Evolutionary conservation across 2,888 invertebrate species (phyloP), one percentile per base, ranked within the genome.

Genomic region (Erannis defoliaria): DNA sequence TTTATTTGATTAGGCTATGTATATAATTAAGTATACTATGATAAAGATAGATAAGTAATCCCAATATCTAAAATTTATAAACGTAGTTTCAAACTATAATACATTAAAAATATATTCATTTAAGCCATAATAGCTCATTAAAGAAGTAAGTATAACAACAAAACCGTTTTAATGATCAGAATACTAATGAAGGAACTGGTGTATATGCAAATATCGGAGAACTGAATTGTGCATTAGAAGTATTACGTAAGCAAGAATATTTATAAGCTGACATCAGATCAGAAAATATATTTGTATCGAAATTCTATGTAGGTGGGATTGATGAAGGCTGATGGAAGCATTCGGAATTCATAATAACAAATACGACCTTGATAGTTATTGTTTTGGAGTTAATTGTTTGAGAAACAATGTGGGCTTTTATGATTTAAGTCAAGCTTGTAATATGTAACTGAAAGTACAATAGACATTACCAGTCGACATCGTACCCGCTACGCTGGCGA

Each of bases 241-340:
- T 12, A 72, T 77, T 78, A 75, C 74, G 78, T 75, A 72, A 78
- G 64, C 66, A 43, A 55, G 71, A 77, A 80, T 80, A 76, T 78
- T 74, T 72, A 71, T 55, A 63, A 56, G 64, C 76, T 79, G 78
- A 80, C 76, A 77, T 79, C 80, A 80, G 68, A 57, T 60, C 56
- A 14, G 49, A 63, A 64, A 67, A 72, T 72, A 65, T 66, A 66
- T 67, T 64, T 57, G 55, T 57, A 50, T 57, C 50, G 29, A 64
- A 53, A 33, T 45, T 37, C 21, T 14, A 62, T 71, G 74, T 77
- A 67, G 76, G 78, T 62, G 75, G 56, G 64, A 63, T 71, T 68
- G 69, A 64, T 70, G 65, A 76, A 71, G 60, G 54, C 35, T 49
- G 54, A 59, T 61, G 38, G 45, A 55, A 50, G 26, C 29, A 19